These are phyloP conservation scores for Theristicus caerulescens DNA, from an alignment of 2,113 vertebrate genomes.

Conservation along the genomic window DNA sequence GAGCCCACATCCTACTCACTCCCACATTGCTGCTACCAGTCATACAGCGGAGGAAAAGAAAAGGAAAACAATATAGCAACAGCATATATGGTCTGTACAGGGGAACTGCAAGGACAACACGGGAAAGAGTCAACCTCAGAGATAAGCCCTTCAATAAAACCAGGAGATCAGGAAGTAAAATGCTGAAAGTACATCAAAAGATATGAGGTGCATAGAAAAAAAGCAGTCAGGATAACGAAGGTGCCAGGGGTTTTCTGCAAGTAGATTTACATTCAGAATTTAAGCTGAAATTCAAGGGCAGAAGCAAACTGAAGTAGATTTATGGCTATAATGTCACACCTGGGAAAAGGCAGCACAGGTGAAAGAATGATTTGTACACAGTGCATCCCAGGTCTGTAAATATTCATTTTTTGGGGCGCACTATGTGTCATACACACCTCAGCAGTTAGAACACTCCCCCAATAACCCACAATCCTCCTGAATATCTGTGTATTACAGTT, in stretches of 20 bases:
- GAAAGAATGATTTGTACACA: neutral
- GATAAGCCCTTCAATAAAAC: neutral
- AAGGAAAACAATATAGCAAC: neutral
- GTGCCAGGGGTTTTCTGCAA: neutral
- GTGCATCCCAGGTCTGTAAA: neutral
- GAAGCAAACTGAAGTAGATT: neutral
- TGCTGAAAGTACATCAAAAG: neutral
- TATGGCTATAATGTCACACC: neutral
- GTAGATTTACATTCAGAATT: neutral
- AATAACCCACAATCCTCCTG: neutral
- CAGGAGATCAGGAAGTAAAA: neutral
- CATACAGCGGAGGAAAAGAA: neutral
- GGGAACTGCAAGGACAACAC: neutral
- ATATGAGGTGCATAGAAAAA: neutral
- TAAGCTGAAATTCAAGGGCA: neutral
- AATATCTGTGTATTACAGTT: neutral
- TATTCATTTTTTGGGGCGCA: neutral
- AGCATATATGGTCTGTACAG: too few relatives aligned
- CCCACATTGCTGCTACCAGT: neutral
- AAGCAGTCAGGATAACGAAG: neutral
- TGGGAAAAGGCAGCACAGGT: neutral
- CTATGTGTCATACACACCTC: neutral
- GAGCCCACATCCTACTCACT: neutral
- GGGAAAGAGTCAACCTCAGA: neutral
- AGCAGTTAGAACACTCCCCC: neutral